A percentile compares a stretch with the other conserved stretches of the same genome.
phyloP scores from a whole-genome alignment of 2,113 vertebrate genomes.

The Cettia cetti region DNA sequence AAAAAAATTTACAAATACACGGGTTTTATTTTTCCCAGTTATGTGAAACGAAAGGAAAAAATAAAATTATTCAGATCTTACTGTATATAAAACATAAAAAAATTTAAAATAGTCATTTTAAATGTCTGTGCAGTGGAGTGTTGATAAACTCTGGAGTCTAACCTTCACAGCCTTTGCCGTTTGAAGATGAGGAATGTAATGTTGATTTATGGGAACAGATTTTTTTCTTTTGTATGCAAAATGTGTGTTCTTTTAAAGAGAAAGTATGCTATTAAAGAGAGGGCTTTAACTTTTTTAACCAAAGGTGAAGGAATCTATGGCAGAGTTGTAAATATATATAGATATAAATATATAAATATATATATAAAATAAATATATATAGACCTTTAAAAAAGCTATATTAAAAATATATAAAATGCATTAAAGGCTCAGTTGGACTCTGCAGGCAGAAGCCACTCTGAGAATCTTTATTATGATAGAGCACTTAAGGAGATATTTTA shows the following conservation, averaged over 20 bases:
- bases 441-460: conserved; percentile 94
- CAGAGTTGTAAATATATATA: conserved; percentile 88
- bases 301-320: conserved; percentile 88
- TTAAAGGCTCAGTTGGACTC: conserved; percentile 88
- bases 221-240: conserved; percentile 78
- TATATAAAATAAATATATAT: conserved; percentile 80
- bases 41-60: conserved; percentile 69
- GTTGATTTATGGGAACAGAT: conserved; percentile 77
- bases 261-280: conserved; percentile 81
- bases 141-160: conserved; percentile 69
- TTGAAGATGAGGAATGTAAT: conserved; percentile 79
- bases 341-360: conserved; percentile 81
- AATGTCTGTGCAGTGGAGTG: conserved; percentile 69
- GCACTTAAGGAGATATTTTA: conserved; percentile 91
- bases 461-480: conserved; percentile 84
- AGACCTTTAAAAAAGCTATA: conserved; percentile 85
- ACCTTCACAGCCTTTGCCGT: conserved; percentile 72
- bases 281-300: conserved; percentile 88
- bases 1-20: conserved; percentile 32
- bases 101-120: conserved; percentile 66
- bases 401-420: conserved; percentile 87
- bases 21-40: conserved; percentile 74
- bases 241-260: conserved; percentile 75
- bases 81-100: conserved; percentile 57
- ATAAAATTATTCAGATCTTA: conserved; percentile 70